These are phyloP conservation scores for Grus americana DNA, from an alignment of 2,113 vertebrate genomes.

Conservation along the genomic window DNA sequence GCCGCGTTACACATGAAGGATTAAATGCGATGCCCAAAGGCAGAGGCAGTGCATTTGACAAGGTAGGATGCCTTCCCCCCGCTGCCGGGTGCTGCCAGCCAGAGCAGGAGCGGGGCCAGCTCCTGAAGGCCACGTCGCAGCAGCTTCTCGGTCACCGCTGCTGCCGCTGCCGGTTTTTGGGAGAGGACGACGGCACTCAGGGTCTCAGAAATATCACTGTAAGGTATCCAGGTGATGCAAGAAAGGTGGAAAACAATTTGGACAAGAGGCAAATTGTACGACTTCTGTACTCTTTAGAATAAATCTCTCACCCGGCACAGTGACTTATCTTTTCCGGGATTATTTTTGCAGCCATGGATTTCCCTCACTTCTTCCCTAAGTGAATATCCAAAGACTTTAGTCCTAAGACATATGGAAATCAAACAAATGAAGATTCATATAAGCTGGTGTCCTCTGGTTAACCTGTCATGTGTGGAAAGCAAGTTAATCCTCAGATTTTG, in stretches of 20 bases:
- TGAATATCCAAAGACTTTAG: constrained; percentile 30
- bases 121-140: not conserved
- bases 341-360: constrained; percentile 7
- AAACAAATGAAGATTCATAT: constrained; percentile 31
- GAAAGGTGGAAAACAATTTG: not conserved
- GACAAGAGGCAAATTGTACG: not conserved
- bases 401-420: constrained; percentile 35
- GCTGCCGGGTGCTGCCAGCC: not conserved
- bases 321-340: not conserved
- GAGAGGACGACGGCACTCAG: fast-evolving
- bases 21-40: not conserved
- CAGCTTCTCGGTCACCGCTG: not conserved
- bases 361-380: not conserved
- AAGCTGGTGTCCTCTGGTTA: constrained; percentile 23
- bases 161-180: not conserved
- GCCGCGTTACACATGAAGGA: fast-evolving
- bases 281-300: not conserved
- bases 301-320: not conserved
- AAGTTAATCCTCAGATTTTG: constrained; percentile 44
- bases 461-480: constrained; percentile 27
- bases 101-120: not conserved
- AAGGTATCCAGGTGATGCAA: fast-evolving
- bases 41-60: not conserved
- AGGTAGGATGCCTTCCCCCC: not conserved
- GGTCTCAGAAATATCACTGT: fast-evolving